Base-by-base conservation (phyloP, 2,113 vertebrate genomes). In the Rhipidura dahli region DNA sequence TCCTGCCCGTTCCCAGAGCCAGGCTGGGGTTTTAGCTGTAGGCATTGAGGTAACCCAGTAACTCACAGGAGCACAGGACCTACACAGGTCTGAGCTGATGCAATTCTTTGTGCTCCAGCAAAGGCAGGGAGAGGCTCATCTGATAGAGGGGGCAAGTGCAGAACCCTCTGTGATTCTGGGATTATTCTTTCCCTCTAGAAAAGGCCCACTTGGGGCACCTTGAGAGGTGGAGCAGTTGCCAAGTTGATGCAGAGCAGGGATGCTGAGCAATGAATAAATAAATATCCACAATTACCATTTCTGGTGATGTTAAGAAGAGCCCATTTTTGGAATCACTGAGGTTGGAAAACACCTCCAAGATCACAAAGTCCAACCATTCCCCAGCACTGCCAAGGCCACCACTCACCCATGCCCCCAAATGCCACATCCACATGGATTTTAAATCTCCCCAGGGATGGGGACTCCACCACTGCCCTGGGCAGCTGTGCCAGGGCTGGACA, bases 291-390 rank as follows among this genome's bases (percentile, higher is more conserved):
- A 24, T 40, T 53, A 14, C 10, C 6, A 8, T 63, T 83, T 49
- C 45, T 83, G 60, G n/a, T 20, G n/a, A n/a, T 60, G 79, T 27
- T 45, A 89, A 82, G 81, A 44, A 4, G 65, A 54, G 59, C 53
- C 28, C 4, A 2, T 64, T 92, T 53, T 83, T 70, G 31, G 22
- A 44, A 24, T 50, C 6, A 8, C 33, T 56, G 11, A 44, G 15
- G 31, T 17, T 77, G 64, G 35, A 50, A 50, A 70, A 83, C 8
- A 19, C 8, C 22, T 63, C 40, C 9, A 23, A 49, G 42, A 16
- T 35, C 27, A 39, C n/a, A n/a, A n/a, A n/a, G n/a, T n/a, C 45
- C 7, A 75, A 1, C 47, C 13, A 6, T 66, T 47, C 0, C 8
- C 51, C 61, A 66, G 61, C 69, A 39, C 28, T 75, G 53, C 24